A percentile compares a stretch with the other conserved stretches of the same genome.
These are phyloP conservation scores for Hippopotamus amphibius DNA, from an alignment of 2,113 vertebrate genomes.

Conservation along the genomic window DNA sequence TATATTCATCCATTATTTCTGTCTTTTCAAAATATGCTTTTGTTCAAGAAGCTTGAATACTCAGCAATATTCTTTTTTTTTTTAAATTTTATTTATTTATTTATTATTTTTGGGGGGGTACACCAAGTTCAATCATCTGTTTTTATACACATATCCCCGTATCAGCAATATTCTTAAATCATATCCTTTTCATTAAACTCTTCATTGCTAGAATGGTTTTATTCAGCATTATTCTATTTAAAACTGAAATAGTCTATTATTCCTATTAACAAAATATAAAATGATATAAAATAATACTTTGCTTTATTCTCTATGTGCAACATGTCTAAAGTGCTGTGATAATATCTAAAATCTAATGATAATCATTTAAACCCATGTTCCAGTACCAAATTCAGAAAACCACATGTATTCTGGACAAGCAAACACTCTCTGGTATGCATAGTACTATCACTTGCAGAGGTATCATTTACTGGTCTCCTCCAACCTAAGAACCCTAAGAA, in stretches of 20 bases:
- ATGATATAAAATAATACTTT: not conserved
- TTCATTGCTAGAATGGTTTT: conserved; percentile 52
- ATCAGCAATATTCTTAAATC: not conserved
- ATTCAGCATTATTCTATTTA: conserved; percentile 11
- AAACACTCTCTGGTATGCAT: not conserved
- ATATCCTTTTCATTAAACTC: not conserved
- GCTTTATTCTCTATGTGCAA: not conserved
- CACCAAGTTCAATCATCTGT: too few relatives aligned
- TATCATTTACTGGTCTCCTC: too few relatives aligned
- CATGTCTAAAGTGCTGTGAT: not conserved
- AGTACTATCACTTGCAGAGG: too few relatives aligned
- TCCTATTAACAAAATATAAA: not conserved
- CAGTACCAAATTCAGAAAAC: not conserved
- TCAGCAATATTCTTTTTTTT: not conserved
- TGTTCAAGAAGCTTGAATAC: not conserved
- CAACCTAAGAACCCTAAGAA: not conserved
- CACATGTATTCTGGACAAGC: not conserved
- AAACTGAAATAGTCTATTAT: not conserved
- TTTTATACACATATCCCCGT: too few relatives aligned
- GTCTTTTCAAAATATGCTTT: conserved; percentile 12
- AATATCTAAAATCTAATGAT: not conserved
- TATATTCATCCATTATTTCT: not conserved
- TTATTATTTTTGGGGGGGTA: too few relatives aligned
- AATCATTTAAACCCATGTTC: not conserved
- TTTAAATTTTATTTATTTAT: too few relatives aligned